phyloP scores from a whole-genome alignment of 2,888 invertebrate genomes.

The Gasteruption jaculator region DNA sequence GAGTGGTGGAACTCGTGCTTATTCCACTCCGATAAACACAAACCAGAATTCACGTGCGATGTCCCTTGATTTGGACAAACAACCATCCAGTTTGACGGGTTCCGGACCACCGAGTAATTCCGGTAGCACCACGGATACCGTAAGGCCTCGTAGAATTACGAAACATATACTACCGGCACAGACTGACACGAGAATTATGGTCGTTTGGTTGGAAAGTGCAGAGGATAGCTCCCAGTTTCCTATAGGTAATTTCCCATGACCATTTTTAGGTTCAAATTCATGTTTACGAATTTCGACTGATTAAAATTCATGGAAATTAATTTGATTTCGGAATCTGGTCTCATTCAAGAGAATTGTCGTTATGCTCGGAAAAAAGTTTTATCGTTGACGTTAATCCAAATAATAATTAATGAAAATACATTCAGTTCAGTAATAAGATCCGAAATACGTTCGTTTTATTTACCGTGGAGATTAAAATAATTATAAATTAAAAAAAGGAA shows the following conservation, averaged over 20 bases:
- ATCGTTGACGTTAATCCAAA: no score
- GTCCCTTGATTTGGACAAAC: conserved; percentile 68
- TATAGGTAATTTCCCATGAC: conserved; percentile 57
- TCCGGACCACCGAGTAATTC: conserved; percentile 39
- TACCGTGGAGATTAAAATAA: no score
- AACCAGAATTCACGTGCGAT: conserved; percentile 63
- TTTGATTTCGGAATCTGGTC: conserved; percentile 3
- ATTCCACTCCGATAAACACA: conserved; percentile 26
- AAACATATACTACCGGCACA: conserved; percentile 59
- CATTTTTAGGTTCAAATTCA: background rate
- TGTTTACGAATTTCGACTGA: conserved; percentile 7
- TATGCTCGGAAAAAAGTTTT: no score
- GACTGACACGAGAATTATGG: conserved; percentile 73
- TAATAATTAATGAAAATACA: no score
- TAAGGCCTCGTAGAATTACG: conserved; percentile 56
- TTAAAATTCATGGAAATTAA: background rate
- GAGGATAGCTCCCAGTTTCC: conserved; percentile 91
- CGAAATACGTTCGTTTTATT: no score
- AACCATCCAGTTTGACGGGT: conserved; percentile 50
- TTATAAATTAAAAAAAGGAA: no score
- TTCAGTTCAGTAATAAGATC: no score
- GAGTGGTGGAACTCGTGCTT: conserved; percentile 31
- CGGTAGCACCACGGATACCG: conserved; percentile 52
- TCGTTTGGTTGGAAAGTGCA: conserved; percentile 94
- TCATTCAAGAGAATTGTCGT: no score